A percentile compares a stretch with the other conserved stretches of the same genome.
Conservation (phyloP, 1,140 invertebrate species). For the Gryllus bimaculatus region DNA sequence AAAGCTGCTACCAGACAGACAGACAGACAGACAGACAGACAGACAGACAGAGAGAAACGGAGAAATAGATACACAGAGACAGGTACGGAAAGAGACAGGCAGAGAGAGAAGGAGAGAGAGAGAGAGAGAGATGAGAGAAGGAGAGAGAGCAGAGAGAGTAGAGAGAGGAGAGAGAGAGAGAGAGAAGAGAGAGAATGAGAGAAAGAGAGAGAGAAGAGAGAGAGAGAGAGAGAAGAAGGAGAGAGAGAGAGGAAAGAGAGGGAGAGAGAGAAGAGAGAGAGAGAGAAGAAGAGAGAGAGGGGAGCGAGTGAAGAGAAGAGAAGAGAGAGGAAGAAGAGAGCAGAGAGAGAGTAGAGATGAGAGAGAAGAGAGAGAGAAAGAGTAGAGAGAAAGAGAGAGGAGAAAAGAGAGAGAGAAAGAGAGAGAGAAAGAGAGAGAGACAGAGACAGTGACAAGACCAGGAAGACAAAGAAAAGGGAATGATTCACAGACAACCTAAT, state of each 20-base stretch:
- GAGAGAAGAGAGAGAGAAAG: background rate
- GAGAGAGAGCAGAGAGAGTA: background rate
- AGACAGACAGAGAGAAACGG: background rate
- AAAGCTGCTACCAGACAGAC: too few relatives aligned
- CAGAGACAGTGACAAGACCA: background rate
- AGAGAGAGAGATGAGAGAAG: background rate
- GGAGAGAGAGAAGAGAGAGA: background rate
- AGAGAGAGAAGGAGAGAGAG: background rate
- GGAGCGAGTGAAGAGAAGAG: too few relatives aligned
- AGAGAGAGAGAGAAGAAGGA: background rate
- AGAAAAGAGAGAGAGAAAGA: background rate
- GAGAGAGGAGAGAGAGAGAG: background rate
- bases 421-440: background rate
- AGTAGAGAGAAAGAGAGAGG: background rate
- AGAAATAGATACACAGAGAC: background rate
- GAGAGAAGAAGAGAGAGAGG: background rate
- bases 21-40: background rate
- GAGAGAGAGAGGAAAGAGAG: background rate
- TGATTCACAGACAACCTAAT: background rate
- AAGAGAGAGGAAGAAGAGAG: background rate
- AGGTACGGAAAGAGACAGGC: background rate
- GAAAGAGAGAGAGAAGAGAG: background rate
- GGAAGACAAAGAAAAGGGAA: background rate
- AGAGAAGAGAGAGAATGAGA: too few relatives aligned
- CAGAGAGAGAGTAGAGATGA: background rate